These are phyloP conservation scores for Aphidius ervi DNA, from an alignment of 1,140 invertebrate species.

Conservation along the genomic window DNA sequence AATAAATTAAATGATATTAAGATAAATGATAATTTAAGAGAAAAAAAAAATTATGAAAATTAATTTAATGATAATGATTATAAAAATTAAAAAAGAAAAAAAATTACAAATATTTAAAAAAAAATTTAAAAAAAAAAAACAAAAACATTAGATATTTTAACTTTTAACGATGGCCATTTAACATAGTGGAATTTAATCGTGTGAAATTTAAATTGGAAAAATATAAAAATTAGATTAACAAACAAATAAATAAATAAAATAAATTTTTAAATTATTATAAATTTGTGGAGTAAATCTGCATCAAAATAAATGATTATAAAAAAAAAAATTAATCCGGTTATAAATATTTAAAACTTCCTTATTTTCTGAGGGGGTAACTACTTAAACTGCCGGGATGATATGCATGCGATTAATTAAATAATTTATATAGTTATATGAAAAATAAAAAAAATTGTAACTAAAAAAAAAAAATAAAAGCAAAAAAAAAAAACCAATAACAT, in stretches of 20 bases:
- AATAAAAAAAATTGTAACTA: conserved; percentile 9
- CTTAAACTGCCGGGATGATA: conserved; percentile 20
- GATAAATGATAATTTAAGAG: too few species aligned
- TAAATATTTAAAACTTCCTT: neutral
- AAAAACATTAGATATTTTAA: conserved; percentile 21
- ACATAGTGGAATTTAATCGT: conserved; percentile 5
- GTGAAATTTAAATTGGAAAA: neutral
- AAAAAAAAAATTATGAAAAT: too few species aligned
- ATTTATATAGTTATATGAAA: neutral
- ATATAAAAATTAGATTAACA: neutral
- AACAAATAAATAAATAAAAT: conserved; percentile 1
- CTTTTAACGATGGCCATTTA: conserved; percentile 24
- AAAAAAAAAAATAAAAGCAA: neutral
- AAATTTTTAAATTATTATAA: neutral
- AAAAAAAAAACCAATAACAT: conserved; percentile 13
- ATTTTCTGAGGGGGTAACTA: conserved; percentile 16
- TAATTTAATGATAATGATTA: too few species aligned
- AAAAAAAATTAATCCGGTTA: too few species aligned
- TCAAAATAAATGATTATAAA: neutral
- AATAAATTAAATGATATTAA: too few species aligned
- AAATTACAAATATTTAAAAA: conserved; percentile 11
- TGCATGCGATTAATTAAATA: conserved; percentile 11
- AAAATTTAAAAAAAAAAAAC: conserved; percentile 14
- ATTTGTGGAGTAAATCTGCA: neutral
- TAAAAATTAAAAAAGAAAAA: conserved; percentile 2